These are phyloP conservation scores for Rhadinocentrus ornatus DNA, from an alignment of 2,797 vertebrate genomes.

Conservation along the genomic window DNA sequence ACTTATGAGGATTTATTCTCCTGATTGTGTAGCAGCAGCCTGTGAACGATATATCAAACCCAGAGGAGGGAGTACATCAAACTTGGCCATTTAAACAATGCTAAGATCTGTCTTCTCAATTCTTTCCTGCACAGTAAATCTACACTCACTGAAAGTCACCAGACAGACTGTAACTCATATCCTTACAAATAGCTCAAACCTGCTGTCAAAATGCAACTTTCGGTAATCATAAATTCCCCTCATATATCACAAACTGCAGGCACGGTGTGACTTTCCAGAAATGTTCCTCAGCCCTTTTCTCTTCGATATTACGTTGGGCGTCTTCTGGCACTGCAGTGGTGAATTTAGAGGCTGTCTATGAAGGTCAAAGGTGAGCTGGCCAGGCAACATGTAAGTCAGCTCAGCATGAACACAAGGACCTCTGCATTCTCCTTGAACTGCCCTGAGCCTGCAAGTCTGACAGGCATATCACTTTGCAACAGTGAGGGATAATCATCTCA, in stretches of 20 bases:
- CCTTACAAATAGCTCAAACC: constrained; percentile 22
- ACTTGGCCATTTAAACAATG: constrained; percentile 25
- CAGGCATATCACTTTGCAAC: constrained; percentile 77
- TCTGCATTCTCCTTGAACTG: constrained; percentile 70
- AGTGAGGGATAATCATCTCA: constrained; percentile 73
- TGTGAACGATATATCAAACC: constrained; percentile 24
- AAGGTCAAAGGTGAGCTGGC: constrained; percentile 75
- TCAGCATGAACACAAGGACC: constrained; percentile 34
- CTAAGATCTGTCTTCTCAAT: constrained; percentile 38
- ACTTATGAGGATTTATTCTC: constrained; percentile 16
- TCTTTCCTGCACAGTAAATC: constrained; percentile 53
- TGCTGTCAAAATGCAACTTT: constrained; percentile 41
- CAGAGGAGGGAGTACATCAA: constrained; percentile 18
- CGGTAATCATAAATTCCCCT: constrained; percentile 49
- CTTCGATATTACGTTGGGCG: constrained; percentile 48
- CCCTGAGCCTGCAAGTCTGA: constrained; percentile 61
- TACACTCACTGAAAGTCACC: constrained; percentile 27
- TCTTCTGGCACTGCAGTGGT: constrained; percentile 71
- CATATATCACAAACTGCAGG: constrained; percentile 51
- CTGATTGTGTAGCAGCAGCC: constrained; percentile 11
- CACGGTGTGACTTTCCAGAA: constrained; percentile 28
- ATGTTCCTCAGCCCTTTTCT: constrained; percentile 20
- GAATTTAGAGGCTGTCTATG: constrained; percentile 80
- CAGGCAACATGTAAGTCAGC: constrained; percentile 24
- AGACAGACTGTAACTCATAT: constrained; percentile 53